Percentiles rank a stretch among this genome's conserved stretches.
These are phyloP conservation scores for Pediacus dermestoides DNA, from an alignment of 2,888 invertebrate genomes.

Conservation along the genomic window DNA sequence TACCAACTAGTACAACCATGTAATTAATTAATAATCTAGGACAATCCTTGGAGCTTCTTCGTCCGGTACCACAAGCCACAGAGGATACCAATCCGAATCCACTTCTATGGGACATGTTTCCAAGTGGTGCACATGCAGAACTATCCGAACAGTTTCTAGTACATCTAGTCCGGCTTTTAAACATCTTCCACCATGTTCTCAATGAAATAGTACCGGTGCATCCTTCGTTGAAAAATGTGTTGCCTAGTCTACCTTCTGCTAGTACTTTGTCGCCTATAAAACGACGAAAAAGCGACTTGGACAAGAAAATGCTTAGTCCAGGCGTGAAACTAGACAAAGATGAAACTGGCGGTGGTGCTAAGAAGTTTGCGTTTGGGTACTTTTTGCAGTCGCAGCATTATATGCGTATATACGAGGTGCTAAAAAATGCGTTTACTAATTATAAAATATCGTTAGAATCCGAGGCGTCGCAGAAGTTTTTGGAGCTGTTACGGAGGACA, in stretches of 20 bases:
- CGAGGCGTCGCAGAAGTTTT: slow-evolving; percentile 71
- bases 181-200: slow-evolving; percentile 71
- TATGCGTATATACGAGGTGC: slow-evolving; percentile 76
- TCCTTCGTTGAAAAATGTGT: slow-evolving; percentile 52
- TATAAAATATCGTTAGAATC: slow-evolving; percentile 83
- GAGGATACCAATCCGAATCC: slow-evolving; percentile 19
- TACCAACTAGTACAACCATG: neutral
- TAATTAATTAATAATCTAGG: slow-evolving; percentile 23
- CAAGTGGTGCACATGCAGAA: slow-evolving; percentile 49
- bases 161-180: slow-evolving; percentile 67
- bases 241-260: slow-evolving; percentile 54
- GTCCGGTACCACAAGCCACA: slow-evolving; percentile 31
- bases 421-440: slow-evolving; percentile 80
- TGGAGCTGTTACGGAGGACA: slow-evolving; percentile 61
- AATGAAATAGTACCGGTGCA: slow-evolving; percentile 63
- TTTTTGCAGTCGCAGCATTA: slow-evolving; percentile 75
- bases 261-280: slow-evolving; percentile 51
- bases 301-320: slow-evolving; percentile 33
- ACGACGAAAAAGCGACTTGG: slow-evolving; percentile 45
- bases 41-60: slow-evolving; percentile 20
- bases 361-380: slow-evolving; percentile 53
- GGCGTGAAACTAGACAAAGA: slow-evolving; percentile 37
- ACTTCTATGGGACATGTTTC: slow-evolving; percentile 49
- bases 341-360: slow-evolving; percentile 39
- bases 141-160: slow-evolving; percentile 63